A percentile compares a stretch with the other conserved stretches of the same genome.
phyloP scores from a whole-genome alignment of 2,797 vertebrate species.

The Pseudocheirus occidentalis region DNA sequence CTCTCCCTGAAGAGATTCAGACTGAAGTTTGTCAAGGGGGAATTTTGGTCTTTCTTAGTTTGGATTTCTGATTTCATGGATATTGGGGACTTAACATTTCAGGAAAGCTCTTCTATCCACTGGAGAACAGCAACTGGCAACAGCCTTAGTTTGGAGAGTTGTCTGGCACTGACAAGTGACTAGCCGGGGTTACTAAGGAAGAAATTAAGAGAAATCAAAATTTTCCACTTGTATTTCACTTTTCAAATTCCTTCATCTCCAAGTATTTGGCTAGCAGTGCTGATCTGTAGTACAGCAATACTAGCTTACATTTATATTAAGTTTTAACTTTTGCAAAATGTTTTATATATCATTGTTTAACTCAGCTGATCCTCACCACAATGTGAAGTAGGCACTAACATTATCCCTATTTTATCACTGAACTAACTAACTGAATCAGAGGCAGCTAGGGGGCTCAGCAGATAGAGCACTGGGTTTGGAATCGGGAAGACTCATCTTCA shows the following conservation, averaged over 20 bases:
- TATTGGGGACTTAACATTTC: not conserved
- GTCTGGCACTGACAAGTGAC: not conserved
- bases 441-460: not conserved
- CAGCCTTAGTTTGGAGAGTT: not conserved
- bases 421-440: not conserved
- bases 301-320: not conserved
- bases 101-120: not conserved
- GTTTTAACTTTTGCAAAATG: not conserved
- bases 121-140: not conserved
- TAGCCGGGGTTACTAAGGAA: not conserved
- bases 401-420: not conserved
- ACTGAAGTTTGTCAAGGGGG: not conserved
- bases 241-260: not conserved
- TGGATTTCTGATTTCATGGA: not conserved
- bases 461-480: not conserved
- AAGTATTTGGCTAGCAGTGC: not conserved
- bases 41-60: not conserved
- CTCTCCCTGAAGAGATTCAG: not conserved
- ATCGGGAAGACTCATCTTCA: not conserved
- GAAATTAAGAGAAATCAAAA: not conserved
- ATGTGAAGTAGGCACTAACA: not conserved
- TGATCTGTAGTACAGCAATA: not conserved
- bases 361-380: not conserved
- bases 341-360: not conserved
- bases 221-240: not conserved